Base-by-base conservation (phyloP, 2,888 invertebrate genomes). In the Isotomurus palustris region DNA sequence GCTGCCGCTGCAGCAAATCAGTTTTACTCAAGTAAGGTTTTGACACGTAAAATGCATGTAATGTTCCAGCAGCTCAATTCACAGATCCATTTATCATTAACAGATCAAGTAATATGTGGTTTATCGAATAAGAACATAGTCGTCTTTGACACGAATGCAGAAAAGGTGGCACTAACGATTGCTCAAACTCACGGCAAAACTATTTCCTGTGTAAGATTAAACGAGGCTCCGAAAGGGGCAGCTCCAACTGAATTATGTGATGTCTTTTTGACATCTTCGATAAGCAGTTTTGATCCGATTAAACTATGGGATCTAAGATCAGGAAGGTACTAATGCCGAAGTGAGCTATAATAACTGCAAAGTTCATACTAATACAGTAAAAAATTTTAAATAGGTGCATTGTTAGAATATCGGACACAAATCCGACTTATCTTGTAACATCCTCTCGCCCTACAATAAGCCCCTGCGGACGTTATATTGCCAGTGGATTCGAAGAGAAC, bases 391-490 rank as follows among this genome's bases (percentile, higher is more conserved):
- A 12, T 21, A 67, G 67, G 44, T 66, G 69, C 50, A 55, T 63
- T 24, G 58, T 58, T 45, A 50, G 67, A n/a, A 62, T 70, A 17
- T 60, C 62, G 0, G 70, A 70, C 47, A 43, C 67, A 3, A 61
- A 54, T 28, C 53, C 53, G n/a, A 51, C 59, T 2, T 19, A 32
- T 1, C 66, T 66, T 44, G 60, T 66, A 0, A 52, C 67, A 36
- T 60, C 56, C 1, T 50, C 67, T 14, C 53, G 67, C 36, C 67
- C 68, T 12, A 49, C 60, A 10, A 22, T 70, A 1, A 64, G 62
- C 22, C 67, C 70, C 2, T 70, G 70, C 44, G 70, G 70, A 1
- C 58, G 67, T 2, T 70, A 68, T 36, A 67, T 70, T 54, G 61
- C 57, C n/a, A 59, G 63, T n/a, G 68, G 70, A 35, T 66, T 61